phyloP scores from a whole-genome alignment of 2,113 vertebrate species.

The Stigmatopora nigra region DNA sequence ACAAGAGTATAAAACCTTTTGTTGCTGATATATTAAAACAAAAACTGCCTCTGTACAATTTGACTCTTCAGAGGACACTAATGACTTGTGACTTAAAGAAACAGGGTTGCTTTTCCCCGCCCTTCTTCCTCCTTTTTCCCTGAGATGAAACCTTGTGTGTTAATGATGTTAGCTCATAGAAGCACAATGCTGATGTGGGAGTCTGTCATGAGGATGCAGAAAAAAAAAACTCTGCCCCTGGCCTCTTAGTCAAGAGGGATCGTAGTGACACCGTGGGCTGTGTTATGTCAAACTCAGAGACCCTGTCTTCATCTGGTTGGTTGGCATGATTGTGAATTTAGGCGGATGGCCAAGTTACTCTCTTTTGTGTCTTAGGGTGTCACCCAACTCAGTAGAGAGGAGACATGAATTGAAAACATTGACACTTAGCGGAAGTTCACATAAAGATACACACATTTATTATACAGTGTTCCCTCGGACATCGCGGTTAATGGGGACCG shows the following conservation, averaged over 20 bases:
- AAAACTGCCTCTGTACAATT: slow-evolving; percentile 65
- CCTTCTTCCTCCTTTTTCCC: slow-evolving; percentile 31
- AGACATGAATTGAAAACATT: slow-evolving; percentile 43
- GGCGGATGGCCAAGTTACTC: slow-evolving; percentile 50
- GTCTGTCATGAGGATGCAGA: slow-evolving; percentile 64
- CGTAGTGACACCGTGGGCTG: slow-evolving; percentile 70
- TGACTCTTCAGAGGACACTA: slow-evolving; percentile 65
- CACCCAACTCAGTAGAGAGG: slow-evolving; percentile 58
- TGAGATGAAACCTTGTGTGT: slow-evolving; percentile 65
- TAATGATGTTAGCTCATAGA: slow-evolving; percentile 69
- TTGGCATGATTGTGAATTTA: slow-evolving; percentile 53
- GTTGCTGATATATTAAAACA: slow-evolving; percentile 60
- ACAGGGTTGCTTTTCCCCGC: slow-evolving; percentile 56
- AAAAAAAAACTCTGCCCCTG: slow-evolving; percentile 64
- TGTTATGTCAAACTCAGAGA: slow-evolving; percentile 67
- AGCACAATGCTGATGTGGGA: slow-evolving; percentile 68
- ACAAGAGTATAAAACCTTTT: slow-evolving; percentile 67
- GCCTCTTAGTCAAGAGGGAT: slow-evolving; percentile 70
- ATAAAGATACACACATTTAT: slow-evolving; percentile 11
- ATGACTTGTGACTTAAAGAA: slow-evolving; percentile 71
- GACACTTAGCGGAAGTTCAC: slow-evolving; percentile 28
- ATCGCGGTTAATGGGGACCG: too few relatives aligned
- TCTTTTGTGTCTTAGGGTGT: slow-evolving; percentile 65
- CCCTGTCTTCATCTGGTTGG: slow-evolving; percentile 55
- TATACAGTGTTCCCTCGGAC: too few relatives aligned